Percentiles rank a stretch among this genome's conserved stretches.
phyloP scores from a whole-genome alignment of 2,888 invertebrate genomes.

The Oxycera nigricornis region DNA sequence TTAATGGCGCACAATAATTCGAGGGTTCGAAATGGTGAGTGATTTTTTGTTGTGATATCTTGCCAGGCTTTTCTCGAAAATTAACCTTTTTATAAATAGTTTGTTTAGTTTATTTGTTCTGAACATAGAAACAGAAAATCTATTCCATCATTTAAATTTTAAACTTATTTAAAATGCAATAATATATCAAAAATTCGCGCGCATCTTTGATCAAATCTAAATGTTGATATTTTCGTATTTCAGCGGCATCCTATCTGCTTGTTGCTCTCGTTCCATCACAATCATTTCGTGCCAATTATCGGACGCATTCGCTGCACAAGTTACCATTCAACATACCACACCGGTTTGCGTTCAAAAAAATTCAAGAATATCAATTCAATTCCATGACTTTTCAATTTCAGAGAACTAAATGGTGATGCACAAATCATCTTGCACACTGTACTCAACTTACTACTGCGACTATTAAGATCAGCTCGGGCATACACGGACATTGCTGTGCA shows the following conservation, averaged over 20 bases:
- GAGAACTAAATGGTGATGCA: conserved; percentile 66
- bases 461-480: conserved; percentile 82
- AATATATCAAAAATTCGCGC: neutral
- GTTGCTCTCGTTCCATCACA: conserved; percentile 91
- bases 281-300: conserved; percentile 87
- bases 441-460: conserved; percentile 75
- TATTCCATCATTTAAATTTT: too few relatives aligned
- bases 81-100: conserved; percentile 1
- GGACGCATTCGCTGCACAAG: conserved; percentile 65
- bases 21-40: conserved; percentile 79
- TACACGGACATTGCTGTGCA: conserved; percentile 87
- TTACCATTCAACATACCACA: conserved; percentile 54
- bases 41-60: neutral
- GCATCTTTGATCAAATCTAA: neutral
- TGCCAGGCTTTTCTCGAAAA: neutral
- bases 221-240: too few relatives aligned
- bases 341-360: conserved; percentile 50
- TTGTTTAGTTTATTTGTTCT: conserved; percentile 18
- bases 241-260: conserved; percentile 86
- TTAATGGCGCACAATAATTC: conserved; percentile 85
- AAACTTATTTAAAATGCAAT: too few relatives aligned
- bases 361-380: neutral
- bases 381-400: conserved; percentile 43
- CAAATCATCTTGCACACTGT: conserved; percentile 70
- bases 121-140: too few relatives aligned